A percentile compares a stretch with the other conserved stretches of the same genome.
These are phyloP conservation scores for Plemyria rubiginata DNA, from an alignment of 2,888 invertebrate genomes.

Conservation along the genomic window DNA sequence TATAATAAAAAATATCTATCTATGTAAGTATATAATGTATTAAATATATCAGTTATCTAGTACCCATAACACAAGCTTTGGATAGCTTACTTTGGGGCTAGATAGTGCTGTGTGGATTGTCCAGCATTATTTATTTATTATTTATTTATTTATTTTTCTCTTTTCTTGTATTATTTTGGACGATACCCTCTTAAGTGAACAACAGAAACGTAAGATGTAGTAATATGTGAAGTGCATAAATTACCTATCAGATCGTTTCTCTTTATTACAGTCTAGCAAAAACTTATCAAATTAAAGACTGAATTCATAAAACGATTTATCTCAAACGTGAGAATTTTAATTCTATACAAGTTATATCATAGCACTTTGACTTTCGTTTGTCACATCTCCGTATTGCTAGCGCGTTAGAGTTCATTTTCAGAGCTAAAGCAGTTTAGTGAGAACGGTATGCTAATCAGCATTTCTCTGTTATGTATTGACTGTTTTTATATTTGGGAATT, in stretches of 20 bases:
- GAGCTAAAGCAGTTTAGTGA: constrained; percentile 36
- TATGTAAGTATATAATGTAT: too few species aligned
- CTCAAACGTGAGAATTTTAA: constrained; percentile 32
- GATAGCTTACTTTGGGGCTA: too few species aligned
- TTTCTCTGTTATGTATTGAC: constrained; percentile 46
- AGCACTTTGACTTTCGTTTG: constrained; percentile 34
- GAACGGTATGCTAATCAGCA: constrained; percentile 52
- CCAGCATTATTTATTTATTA: too few species aligned
- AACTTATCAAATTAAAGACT: constrained; percentile 22
- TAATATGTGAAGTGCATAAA: constrained; percentile 5
- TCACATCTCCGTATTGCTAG: constrained; percentile 16
- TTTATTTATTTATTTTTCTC: too few species aligned
- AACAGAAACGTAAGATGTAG: too few species aligned
- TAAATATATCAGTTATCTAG: too few species aligned
- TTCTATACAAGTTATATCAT: constrained; percentile 26
- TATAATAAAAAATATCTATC: too few species aligned
- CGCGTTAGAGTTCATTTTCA: constrained; percentile 22
- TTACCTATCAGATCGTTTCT: constrained; percentile 18
- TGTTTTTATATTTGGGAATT: constrained; percentile 23
- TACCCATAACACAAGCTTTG: too few species aligned
- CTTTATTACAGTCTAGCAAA: constrained; percentile 18
- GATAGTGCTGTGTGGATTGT: too few species aligned
- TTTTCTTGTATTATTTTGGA: too few species aligned
- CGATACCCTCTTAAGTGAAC: too few species aligned
- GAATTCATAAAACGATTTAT: constrained; percentile 21